Percentiles rank a stretch among this genome's conserved stretches.
phyloP scores from a whole-genome alignment of 2,113 vertebrate species.

The Oriolus oriolus region DNA sequence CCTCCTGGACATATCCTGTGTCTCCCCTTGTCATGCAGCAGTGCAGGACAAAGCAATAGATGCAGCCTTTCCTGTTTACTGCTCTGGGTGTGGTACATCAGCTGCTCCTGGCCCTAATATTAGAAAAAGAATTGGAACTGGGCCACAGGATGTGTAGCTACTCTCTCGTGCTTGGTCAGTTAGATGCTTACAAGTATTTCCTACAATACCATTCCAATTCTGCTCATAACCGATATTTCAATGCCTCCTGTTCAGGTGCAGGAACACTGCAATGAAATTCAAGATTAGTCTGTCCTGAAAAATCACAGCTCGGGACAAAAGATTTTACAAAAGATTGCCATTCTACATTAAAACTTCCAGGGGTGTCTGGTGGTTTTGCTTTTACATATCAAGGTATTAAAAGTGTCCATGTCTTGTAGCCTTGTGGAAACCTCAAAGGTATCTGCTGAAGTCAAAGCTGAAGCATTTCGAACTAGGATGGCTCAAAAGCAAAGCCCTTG shows the following conservation, averaged over 20 bases:
- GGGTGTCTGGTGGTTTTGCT: not conserved
- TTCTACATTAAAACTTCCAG: not conserved
- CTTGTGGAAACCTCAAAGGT: not conserved
- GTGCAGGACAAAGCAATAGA: not conserved
- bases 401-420: not conserved
- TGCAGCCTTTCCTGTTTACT: conserved; percentile 39
- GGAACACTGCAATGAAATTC: not conserved
- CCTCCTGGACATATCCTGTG: not conserved
- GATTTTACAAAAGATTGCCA: not conserved
- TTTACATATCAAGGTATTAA: not conserved
- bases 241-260: not conserved
- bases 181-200: not conserved
- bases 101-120: not conserved
- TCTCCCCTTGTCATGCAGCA: accelerated
- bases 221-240: not conserved
- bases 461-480: not conserved
- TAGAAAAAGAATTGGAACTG: not conserved
- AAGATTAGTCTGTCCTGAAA: not conserved
- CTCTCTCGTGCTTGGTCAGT: not conserved
- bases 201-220: not conserved
- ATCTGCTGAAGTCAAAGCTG: not conserved
- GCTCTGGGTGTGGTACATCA: not conserved
- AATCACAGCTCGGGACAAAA: not conserved
- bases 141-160: not conserved
- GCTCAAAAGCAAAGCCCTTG: not conserved